phyloP scores from a whole-genome alignment of 2,113 vertebrate genomes.

The Scomber scombrus region DNA sequence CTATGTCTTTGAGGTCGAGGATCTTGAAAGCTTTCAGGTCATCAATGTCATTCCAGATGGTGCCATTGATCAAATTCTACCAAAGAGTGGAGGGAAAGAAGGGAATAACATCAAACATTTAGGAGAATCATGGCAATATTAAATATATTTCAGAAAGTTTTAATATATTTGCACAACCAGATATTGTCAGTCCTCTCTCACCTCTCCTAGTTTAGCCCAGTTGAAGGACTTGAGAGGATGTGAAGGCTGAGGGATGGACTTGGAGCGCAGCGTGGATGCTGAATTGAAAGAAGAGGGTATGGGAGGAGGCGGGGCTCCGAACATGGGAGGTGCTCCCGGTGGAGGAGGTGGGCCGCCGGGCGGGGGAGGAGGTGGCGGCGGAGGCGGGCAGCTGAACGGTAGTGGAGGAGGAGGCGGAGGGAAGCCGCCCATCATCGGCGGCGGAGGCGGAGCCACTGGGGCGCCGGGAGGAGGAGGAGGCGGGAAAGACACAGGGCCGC shows the following conservation, averaged over 20 bases:
- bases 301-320: conserved; percentile 84
- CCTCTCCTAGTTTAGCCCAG: conserved; percentile 97
- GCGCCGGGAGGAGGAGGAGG: conserved; percentile 89
- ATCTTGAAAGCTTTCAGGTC: conserved; percentile 93
- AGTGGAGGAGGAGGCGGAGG: conserved; percentile 90
- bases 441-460: conserved; percentile 85
- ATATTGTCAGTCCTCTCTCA: conserved; percentile 73
- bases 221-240: conserved; percentile 99
- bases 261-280: conserved; percentile 86
- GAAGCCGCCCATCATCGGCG: conserved; percentile 82
- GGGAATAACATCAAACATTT: not conserved
- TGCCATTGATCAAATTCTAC: conserved; percentile 93
- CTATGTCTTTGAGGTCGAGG: conserved; percentile 95
- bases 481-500: conserved; percentile 69
- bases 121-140: no score
- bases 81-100: not conserved
- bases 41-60: conserved; percentile 96
- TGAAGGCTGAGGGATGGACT: conserved; percentile 93
- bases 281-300: conserved; percentile 79
- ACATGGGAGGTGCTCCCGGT: conserved; percentile 94
- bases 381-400: conserved; percentile 85
- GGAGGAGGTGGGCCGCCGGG: conserved; percentile 92
- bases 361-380: conserved; percentile 87
- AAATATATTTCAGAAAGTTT: no score
- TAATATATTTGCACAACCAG: no score